Evolutionary conservation across 2,797 vertebrate genomes (phyloP), one percentile per base, ranked within the genome.

Genomic region (Poecile montanus): DNA sequence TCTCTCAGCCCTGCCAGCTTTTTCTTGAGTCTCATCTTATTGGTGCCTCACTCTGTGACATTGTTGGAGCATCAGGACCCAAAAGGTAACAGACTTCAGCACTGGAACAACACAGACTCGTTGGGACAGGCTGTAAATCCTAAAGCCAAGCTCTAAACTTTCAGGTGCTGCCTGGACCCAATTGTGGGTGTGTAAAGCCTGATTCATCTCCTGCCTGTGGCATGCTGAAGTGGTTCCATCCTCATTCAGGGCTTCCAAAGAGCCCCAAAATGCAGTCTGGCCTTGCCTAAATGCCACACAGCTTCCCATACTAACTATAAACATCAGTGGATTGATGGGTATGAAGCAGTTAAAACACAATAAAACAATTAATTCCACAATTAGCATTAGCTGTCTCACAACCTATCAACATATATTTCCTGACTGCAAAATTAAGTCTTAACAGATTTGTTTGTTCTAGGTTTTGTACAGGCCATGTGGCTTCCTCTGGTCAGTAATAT

Each of bases 181-280:
- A 42, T 7, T 1, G 0, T 9, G 36, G 20, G 14, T 0, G 3
- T 22, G 45, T 1, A 8, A 53, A 85, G 7, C 18, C 42, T 40
- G 67, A n/a, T 20, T 71, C 27, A 9, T 7, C 19, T 50, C 30
- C 53, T 66, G 51, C n/a, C 29, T 34, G 32, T 21, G 45, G 12
- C 9, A 9, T 10, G n/a, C 26, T 67, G 30, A 38, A 47, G 13
- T n/a, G 38, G 9, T 21, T 61, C n/a, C 20, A 60, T 10, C 29
- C 16, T 71, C 40, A 11, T 22, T 2, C 48, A 23, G 10, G 10
- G 10, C 29, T 77, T 50, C 32, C 66, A 87, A 26, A 76, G 70
- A 70, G 16, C 7, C 11, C 42, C 61, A 16, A 12, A 79, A 84
- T 2, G 2, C 20, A 42, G 14, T 10, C 23, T 62, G 57, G 5